A percentile compares a stretch with the other conserved stretches of the same genome.
Evolutionary conservation across 2,797 vertebrate species (phyloP).

Genomic region (Diplodus sargus): DNA sequence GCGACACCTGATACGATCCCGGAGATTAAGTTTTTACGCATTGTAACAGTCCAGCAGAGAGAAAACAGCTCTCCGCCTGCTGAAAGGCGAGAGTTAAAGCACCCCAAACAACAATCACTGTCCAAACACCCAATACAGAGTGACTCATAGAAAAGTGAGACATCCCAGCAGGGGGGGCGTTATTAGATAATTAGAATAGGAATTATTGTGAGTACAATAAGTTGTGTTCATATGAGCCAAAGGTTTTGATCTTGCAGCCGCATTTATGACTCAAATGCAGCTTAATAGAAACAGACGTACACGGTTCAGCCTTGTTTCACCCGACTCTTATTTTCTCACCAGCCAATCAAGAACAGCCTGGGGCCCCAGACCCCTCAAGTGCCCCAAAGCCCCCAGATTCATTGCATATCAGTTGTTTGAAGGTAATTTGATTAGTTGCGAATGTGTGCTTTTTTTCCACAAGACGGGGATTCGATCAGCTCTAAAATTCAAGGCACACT

Average conservation of each 20-base stretch:
- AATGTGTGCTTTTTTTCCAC: constrained; percentile 16
- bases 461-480: neutral
- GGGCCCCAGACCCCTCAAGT: constrained; percentile 10
- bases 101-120: neutral
- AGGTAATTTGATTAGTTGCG: constrained; percentile 16
- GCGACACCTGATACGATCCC: neutral
- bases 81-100: neutral
- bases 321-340: neutral
- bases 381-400: constrained; percentile 10
- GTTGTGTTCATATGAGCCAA: neutral
- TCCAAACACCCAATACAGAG: neutral
- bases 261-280: neutral
- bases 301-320: no score
- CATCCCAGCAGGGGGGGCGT: neutral
- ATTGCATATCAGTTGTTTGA: neutral
- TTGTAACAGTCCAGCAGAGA: neutral
- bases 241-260: neutral
- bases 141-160: neutral
- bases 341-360: neutral
- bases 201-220: neutral
- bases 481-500: neutral
- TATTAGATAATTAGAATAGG: neutral
- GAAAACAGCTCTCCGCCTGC: neutral
- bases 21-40: neutral
- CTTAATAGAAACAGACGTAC: neutral